Conservation (phyloP, 2,797 vertebrate species). For the Muscicapa comitata region DNA sequence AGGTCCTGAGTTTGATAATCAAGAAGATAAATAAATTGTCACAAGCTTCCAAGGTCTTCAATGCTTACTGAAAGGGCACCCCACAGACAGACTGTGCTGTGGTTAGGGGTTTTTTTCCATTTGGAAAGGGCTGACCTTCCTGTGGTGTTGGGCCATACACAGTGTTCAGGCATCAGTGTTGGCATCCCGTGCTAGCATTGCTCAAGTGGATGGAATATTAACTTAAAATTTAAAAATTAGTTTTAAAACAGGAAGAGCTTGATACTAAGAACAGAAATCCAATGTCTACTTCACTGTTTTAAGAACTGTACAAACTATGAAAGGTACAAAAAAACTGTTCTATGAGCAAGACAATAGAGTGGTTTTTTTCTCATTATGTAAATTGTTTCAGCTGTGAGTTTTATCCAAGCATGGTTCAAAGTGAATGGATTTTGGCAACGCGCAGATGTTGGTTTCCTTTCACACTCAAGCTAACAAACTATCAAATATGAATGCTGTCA, state of each 20-base stretch:
- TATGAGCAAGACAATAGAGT: not conserved
- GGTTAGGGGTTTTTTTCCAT: accelerated
- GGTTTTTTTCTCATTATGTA: not conserved
- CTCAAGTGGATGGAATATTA: not conserved
- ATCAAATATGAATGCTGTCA: slow-evolving; percentile 22
- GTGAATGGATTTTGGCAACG: not conserved
- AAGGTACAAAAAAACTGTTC: not conserved
- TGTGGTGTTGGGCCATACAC: not conserved
- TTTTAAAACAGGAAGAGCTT: not conserved
- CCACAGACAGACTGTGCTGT: not conserved
- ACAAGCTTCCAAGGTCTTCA: not conserved
- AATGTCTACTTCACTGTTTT: not conserved
- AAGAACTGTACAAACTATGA: not conserved
- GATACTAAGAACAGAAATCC: not conserved
- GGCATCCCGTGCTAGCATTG: accelerated
- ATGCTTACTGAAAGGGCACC: not conserved
- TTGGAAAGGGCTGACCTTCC: not conserved
- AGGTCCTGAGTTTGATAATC: not conserved
- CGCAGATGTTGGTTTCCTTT: not conserved
- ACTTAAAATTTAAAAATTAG: not conserved
- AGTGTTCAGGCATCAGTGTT: not conserved
- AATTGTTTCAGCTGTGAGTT: slow-evolving; percentile 18
- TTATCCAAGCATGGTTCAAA: not conserved
- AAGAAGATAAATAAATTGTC: not conserved
- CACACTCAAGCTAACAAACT: slow-evolving; percentile 4